Evolutionary conservation across 92 coral and sea anemone species (phyloP), one percentile per base, ranked within the genome.

Genomic region (Porites evermanni): DNA sequence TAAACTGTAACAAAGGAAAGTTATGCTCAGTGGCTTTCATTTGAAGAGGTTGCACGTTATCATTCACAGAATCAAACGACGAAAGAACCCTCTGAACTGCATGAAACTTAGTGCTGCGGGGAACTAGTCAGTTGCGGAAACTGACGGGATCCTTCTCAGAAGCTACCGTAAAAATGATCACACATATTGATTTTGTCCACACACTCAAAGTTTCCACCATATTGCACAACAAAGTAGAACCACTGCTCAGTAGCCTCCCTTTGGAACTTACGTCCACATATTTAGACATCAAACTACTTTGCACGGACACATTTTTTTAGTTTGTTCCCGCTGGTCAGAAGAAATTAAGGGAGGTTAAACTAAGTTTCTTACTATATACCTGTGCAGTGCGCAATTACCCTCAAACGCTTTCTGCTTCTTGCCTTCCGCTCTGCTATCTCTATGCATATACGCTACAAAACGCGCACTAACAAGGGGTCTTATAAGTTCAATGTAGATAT

Each of bases 391-490:
- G 20, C 8, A 20, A 11, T 2, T 14, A 11, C 53, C 26, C 23
- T 12, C 2, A 18, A 53, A 32, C 38, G 21, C 64, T 19, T 10
- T 12, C 64, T 24, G 20, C 32, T 53, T 74, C 53, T 74, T 74
- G 56, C 32, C 38, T 53, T 74, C 78, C 50, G 78, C 53, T 53
- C 18, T 12, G 59, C 56, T 52, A 54, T 61, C 85, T 21, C 68
- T 51, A 17, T 13, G 50, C 19, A 69, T 29, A 6, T 20, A 52
- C 60, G 51, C 50, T 10, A 50, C 23, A 18, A 17, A 13, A 8
- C 8, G 85, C 21, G 14, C 20, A 56, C 61, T 56, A 56, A 11
- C 61, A 14, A 56, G 47, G 47, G 47, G 47, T 38, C 47, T 38
- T 38, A 38, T 38, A 4, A 38, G 47, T 38, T 21, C 6, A 6